These are phyloP conservation scores for Halictus rubicundus DNA, from an alignment of 1,140 invertebrate species.

Conservation along the genomic window DNA sequence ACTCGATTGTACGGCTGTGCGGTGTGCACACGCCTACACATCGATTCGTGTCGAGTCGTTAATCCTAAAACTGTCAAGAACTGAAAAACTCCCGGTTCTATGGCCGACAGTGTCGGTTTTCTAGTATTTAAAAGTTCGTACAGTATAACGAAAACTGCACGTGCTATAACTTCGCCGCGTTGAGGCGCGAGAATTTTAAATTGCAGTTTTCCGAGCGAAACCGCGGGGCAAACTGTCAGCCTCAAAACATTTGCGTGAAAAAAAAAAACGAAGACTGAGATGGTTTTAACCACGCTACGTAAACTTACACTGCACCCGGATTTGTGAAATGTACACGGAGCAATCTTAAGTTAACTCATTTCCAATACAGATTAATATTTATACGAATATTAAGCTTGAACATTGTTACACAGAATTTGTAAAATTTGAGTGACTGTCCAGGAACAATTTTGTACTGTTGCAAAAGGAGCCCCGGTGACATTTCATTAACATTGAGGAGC, in stretches of 20 bases:
- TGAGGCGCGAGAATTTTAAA: slow-evolving; percentile 12
- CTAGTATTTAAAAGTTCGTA: slow-evolving; percentile 40
- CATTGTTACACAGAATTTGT: no score
- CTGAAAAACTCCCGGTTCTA: slow-evolving; percentile 22
- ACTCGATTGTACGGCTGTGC: background rate
- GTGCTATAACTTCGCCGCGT: background rate
- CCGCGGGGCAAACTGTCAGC: background rate
- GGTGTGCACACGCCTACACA: background rate
- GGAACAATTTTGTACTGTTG: no score
- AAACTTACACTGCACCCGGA: no score
- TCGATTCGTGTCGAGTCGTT: slow-evolving; percentile 33
- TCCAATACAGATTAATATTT: no score
- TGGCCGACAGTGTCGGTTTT: slow-evolving; percentile 9
- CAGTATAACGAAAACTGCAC: slow-evolving; percentile 1
- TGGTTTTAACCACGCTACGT: background rate
- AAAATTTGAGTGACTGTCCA: no score
- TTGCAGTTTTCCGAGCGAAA: background rate
- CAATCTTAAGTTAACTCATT: no score
- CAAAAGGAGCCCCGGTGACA: no score
- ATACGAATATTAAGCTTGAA: no score
- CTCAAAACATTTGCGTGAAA: background rate
- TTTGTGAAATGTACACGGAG: no score
- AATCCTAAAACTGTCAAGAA: slow-evolving; percentile 44
- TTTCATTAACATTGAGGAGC: no score
- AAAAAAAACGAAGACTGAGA: background rate